Percentiles rank a stretch among this genome's conserved stretches.
phyloP scores from a whole-genome alignment of 2,113 vertebrate species.

The Hippopotamus amphibius region DNA sequence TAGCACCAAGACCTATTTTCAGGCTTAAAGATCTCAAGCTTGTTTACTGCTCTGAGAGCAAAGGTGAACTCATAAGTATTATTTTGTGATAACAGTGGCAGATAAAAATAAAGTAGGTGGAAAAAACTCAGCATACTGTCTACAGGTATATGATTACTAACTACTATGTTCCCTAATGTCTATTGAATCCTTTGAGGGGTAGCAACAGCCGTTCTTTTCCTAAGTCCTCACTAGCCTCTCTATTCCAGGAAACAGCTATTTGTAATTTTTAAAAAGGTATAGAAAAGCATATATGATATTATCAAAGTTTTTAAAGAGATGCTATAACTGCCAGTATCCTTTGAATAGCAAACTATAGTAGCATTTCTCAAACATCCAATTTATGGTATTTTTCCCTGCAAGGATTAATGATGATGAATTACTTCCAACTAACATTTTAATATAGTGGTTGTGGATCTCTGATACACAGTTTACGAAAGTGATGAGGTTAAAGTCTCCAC shows the following conservation, averaged over 20 bases:
- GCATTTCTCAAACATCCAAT: neutral
- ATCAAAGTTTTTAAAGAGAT: neutral
- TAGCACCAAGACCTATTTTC: neutral
- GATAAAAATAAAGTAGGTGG: neutral
- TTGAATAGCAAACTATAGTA: neutral
- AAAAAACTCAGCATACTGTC: neutral
- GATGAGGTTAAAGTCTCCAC: neutral
- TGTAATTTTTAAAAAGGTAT: neutral
- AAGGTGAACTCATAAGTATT: neutral
- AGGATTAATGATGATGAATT: neutral
- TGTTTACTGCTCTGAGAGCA: neutral
- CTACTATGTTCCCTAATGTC: neutral
- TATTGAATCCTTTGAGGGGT: neutral
- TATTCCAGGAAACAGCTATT: neutral
- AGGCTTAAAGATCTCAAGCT: neutral
- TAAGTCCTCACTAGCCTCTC: neutral
- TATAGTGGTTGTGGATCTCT: neutral
- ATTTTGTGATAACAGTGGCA: neutral
- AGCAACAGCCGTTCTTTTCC: neutral
- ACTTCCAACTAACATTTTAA: conserved; percentile 18
- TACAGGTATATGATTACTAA: neutral
- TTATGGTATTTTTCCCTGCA: neutral
- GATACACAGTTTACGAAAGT: neutral
- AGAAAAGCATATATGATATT: neutral
- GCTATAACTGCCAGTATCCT: neutral